phyloP scores from a whole-genome alignment of 2,888 invertebrate genomes.

The Melieria omissa region DNA sequence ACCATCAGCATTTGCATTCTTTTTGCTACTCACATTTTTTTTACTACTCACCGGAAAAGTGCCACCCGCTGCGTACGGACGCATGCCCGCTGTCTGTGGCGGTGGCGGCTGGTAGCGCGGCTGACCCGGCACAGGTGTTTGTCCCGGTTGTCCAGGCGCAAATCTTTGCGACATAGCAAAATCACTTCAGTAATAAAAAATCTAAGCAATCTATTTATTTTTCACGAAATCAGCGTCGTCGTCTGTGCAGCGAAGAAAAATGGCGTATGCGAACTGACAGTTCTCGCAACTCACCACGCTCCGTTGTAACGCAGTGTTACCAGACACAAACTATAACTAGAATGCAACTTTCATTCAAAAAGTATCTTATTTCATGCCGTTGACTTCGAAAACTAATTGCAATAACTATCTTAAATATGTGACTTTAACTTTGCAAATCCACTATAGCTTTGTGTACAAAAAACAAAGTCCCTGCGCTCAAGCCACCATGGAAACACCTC shows the following conservation, averaged over 20 bases:
- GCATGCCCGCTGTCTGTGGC: conserved; percentile 62
- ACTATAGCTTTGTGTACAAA: no score
- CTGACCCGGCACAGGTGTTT: conserved; percentile 59
- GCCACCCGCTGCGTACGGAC: conserved; percentile 70
- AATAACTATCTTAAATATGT: no score
- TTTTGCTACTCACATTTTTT: neutral
- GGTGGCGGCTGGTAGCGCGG: conserved; percentile 64
- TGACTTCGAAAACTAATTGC: no score
- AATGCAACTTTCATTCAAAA: no score
- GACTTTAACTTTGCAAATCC: no score
- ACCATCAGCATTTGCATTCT: neutral
- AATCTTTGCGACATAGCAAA: conserved; percentile 61
- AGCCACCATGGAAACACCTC: no score
- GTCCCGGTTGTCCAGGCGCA: conserved; percentile 56
- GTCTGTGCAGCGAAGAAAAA: neutral
- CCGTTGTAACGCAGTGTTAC: no score
- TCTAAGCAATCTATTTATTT: neutral
- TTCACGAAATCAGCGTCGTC: neutral
- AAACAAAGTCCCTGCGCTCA: no score
- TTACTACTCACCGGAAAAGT: conserved; percentile 77
- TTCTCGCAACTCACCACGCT: no score
- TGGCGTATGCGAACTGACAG: conserved; percentile 8
- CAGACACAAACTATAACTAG: no score
- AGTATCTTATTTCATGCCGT: no score
- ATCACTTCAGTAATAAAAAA: neutral